phyloP scores from a whole-genome alignment of 2,113 vertebrate species.

The Falcunculus frontatus region DNA sequence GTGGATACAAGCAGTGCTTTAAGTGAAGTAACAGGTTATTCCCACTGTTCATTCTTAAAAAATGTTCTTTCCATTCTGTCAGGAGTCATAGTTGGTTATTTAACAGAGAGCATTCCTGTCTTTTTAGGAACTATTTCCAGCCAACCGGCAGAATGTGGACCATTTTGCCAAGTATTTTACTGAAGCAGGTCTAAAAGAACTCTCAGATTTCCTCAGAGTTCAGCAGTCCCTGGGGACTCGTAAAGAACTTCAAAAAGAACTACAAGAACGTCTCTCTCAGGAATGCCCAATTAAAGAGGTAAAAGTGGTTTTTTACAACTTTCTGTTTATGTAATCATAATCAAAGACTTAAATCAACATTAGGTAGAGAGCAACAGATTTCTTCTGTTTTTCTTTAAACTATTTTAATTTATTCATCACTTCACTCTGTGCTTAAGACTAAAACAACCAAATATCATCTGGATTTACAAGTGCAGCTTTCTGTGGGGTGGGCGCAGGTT shows the following conservation, averaged over 20 bases:
- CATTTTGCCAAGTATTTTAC: conserved; percentile 91
- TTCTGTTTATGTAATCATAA: background rate
- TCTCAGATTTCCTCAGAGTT: conserved; percentile 85
- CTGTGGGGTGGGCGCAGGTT: accelerated
- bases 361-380: background rate
- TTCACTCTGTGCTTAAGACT: background rate
- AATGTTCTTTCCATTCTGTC: background rate
- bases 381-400: background rate
- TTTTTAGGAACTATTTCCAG: conserved; percentile 86
- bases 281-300: conserved; percentile 89
- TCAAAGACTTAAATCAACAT: background rate
- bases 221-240: conserved; percentile 89
- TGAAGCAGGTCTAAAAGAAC: conserved; percentile 88
- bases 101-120: background rate
- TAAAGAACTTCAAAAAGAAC: conserved; percentile 91
- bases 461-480: background rate
- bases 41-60: background rate
- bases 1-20: background rate
- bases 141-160: conserved; percentile 89
- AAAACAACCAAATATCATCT: background rate
- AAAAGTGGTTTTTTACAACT: background rate
- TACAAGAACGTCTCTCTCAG: conserved; percentile 88
- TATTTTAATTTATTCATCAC: background rate
- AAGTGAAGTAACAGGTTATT: background rate
- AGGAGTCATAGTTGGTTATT: background rate